Percentiles rank a stretch among this genome's conserved stretches.
phyloP scores from a whole-genome alignment of 2,888 invertebrate genomes.

The Scaptomyza caliginosa region DNA sequence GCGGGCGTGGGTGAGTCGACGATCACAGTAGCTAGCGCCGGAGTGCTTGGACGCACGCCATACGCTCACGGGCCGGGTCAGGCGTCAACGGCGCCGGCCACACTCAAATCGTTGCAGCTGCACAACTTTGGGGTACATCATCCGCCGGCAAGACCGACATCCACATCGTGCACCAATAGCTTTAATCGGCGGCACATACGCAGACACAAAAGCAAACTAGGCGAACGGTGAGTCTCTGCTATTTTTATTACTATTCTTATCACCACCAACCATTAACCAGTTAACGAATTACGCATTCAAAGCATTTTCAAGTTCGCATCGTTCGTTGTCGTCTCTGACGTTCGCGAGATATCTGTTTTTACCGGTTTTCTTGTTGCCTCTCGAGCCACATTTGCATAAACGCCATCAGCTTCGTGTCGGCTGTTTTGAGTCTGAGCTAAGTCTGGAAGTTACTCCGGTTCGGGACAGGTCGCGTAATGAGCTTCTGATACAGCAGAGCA shows the following conservation, averaged over 20 bases:
- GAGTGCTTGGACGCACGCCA: conserved; percentile 47
- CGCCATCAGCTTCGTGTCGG: conserved; percentile 52
- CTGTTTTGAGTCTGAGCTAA: conserved; percentile 14
- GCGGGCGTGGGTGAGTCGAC: conserved; percentile 75
- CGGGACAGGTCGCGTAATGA: conserved; percentile 43
- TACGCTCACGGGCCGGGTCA: conserved; percentile 31
- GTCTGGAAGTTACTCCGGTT: conserved; percentile 28
- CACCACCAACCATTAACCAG: conserved; percentile 32
- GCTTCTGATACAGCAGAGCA: conserved; percentile 29
- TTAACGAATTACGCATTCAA: conserved; percentile 47
- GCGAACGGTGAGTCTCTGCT: conserved; percentile 81
- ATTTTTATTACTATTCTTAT: conserved; percentile 36
- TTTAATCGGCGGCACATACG: conserved; percentile 83
- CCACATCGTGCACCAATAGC: conserved; percentile 83
- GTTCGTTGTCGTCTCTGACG: conserved; percentile 1
- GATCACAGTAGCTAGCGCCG: conserved; percentile 81
- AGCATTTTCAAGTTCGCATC: conserved; percentile 9
- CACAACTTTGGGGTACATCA: conserved; percentile 73
- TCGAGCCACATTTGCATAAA: conserved; percentile 65
- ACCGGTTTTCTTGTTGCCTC: conserved; percentile 55
- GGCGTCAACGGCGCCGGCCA: conserved; percentile 67
- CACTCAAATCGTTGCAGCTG: conserved; percentile 75
- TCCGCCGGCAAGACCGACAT: conserved; percentile 81
- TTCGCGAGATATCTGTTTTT: conserved; percentile 18
- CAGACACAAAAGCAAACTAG: conserved; percentile 83